Base-by-base conservation (phyloP, 2,888 invertebrate species). In the Sarcophaga rosellei region DNA sequence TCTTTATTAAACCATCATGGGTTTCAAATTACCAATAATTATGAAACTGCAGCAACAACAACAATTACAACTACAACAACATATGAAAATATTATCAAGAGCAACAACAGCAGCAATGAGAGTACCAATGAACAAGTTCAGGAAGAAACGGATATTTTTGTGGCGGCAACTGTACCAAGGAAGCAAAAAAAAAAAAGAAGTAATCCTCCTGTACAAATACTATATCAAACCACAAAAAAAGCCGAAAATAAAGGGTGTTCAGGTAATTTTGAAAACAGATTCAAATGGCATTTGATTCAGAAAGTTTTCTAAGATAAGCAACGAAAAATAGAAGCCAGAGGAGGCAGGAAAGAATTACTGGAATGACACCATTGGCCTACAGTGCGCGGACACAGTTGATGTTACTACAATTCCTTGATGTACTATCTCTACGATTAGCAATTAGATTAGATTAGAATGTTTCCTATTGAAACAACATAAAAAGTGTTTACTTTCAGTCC, bases 11-110 rank as follows among this genome's bases (percentile, higher is more conserved):
- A 68, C 74, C 59, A 84, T 66, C 45, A 65, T 81, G 74, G 83
- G 80, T 80, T 53, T 86, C 81, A 78, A 81, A 86, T 86, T 86
- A 84, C 84, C 74, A 15, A 79, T 20, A 47, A n/a, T 57, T 75
- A 59, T 69, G 53, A 69, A 65, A 68, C 4, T 6, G 12, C 47
- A 11, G 4, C 45, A 45, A 65, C 35, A 65, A 35, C 17, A 68
- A 63, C 12, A 35, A 35, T 1, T 44, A 65, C 25, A 44, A n/a
- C 35, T 44, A 65, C 25, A 44, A n/a, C 35, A 45, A 62, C 62
- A 62, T 35, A 44, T 35, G 21, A 44, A 53, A 53, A 47, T 47
- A n/a, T 44, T 74, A 57, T 68, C 47, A 68, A 63, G 44, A 6
- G 20, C 47, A 11, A 20, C 45, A 45, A 44, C n/a, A 10, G 15